Evolutionary conservation across 2,888 invertebrate species (phyloP).

Genomic region (Troilus luridus): DNA sequence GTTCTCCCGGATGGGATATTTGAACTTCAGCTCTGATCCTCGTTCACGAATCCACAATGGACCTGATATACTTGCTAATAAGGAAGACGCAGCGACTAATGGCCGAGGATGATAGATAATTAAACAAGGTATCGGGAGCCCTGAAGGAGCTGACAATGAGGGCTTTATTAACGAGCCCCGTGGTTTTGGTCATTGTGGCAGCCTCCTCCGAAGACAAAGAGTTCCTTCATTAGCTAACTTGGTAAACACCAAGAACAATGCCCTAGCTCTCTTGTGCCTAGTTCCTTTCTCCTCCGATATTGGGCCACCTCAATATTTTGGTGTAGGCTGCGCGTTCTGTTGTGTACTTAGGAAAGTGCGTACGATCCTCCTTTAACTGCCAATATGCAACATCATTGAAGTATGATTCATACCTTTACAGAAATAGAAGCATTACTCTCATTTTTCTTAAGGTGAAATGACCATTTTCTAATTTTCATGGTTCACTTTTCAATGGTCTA

Average conservation of each 20-base stretch:
- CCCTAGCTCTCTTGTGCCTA: constrained; percentile 27
- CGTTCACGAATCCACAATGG: background rate
- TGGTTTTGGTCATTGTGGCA: constrained; percentile 60
- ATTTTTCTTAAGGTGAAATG: too few species aligned
- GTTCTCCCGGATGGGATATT: background rate
- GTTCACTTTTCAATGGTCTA: too few species aligned
- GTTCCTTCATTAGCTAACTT: constrained; percentile 61
- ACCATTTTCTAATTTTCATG: too few species aligned
- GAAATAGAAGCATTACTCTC: background rate
- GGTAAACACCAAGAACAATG: constrained; percentile 45
- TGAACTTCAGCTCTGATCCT: background rate
- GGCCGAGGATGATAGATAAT: constrained; percentile 15
- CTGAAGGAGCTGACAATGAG: constrained; percentile 35
- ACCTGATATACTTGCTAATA: background rate
- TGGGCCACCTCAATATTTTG: background rate
- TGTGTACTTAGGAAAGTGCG: background rate
- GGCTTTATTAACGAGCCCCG: constrained; percentile 55
- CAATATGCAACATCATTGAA: background rate
- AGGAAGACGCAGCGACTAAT: constrained; percentile 8
- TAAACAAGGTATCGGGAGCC: constrained; percentile 12
- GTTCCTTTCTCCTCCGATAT: constrained; percentile 28
- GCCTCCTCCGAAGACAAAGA: constrained; percentile 59
- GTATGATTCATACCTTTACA: too few species aligned
- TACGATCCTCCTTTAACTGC: background rate
- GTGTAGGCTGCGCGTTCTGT: background rate